A percentile compares a stretch with the other conserved stretches of the same genome.
phyloP scores from a whole-genome alignment of 2,888 invertebrate species.

The Heliconius hortense region DNA sequence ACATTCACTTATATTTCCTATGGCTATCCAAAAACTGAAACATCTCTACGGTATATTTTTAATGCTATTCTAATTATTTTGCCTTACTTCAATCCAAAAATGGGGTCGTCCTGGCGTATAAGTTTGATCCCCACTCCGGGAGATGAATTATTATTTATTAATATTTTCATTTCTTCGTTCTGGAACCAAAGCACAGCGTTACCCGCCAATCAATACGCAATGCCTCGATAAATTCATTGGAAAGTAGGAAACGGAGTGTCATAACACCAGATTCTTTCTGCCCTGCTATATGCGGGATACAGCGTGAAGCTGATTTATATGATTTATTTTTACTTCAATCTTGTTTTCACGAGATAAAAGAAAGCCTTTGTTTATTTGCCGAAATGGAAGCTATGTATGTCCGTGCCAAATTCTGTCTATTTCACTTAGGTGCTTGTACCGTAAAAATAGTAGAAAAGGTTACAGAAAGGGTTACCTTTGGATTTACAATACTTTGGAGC shows the following conservation, averaged over 20 bases:
- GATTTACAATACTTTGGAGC: neutral
- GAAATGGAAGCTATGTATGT: conserved; percentile 2
- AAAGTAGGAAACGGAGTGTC: too few species aligned
- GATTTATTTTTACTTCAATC: neutral
- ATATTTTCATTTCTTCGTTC: too few species aligned
- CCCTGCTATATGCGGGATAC: too few species aligned
- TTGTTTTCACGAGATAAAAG: neutral
- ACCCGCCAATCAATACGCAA: too few species aligned
- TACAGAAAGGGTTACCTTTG: neutral
- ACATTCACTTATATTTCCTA: neutral
- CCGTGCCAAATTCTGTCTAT: neutral
- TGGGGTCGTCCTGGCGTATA: too few species aligned
- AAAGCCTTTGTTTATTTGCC: neutral
- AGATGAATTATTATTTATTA: too few species aligned
- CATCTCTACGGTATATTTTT: neutral
- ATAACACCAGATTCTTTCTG: too few species aligned
- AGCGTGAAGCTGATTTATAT: too few species aligned
- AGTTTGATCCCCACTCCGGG: too few species aligned
- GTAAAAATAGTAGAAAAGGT: conserved; percentile 11
- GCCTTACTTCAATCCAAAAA: neutral
- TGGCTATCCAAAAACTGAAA: neutral
- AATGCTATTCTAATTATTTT: neutral
- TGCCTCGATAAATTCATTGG: too few species aligned
- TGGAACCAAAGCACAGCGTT: too few species aligned
- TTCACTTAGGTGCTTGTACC: neutral